Evolutionary conservation across 2,797 vertebrate species (phyloP), one percentile per base, ranked within the genome.

Genomic region (Monodelphis domestica): DNA sequence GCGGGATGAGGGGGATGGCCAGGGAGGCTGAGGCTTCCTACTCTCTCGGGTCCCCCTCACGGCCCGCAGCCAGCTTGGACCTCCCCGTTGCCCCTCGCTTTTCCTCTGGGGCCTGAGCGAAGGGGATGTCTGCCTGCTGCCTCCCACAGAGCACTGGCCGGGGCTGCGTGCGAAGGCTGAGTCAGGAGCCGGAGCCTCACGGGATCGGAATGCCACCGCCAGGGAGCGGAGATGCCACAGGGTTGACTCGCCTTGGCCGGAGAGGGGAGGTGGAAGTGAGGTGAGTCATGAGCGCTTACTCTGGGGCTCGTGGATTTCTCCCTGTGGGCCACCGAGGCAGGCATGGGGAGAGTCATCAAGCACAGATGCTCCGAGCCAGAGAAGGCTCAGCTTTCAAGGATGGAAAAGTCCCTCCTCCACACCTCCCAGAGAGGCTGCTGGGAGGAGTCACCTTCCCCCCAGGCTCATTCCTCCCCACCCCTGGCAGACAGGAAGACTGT

Each of bases 211-310:
- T 97, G 24, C 50, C 50, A 15, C 38, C 2, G 38, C 78, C 15
- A 11, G 54, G 90, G 89, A 96, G 93, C 88, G 89, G 91, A 96
- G 95, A 96, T 91, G 96, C 96, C 95, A 84, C 54, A 17, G 78
- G 78, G 95, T 90, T 95, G 96, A 97, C 54, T 95, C 87, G 53
- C 53, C 90, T 94, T 95, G 90, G 94, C 96, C 96, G 92, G 90
- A 54, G 94, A 52, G 52, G 54, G 57, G 24, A 52, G 50, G 59
- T 17, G 52, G 21, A 30, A 53, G 0, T 7, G 33, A 53, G 70
- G 33, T 50, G 90, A n/a, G 30, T 28, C n/a, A 53, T 0, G 53
- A 4, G 0, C 26, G 28, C 21, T 33, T 3, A 50, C 29, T 7
- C 38, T n/a, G 38, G 26, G 26, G 4, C 70, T 50, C n/a, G 21